phyloP scores from a whole-genome alignment of 2,797 vertebrate species.

The Tadarida brasiliensis region DNA sequence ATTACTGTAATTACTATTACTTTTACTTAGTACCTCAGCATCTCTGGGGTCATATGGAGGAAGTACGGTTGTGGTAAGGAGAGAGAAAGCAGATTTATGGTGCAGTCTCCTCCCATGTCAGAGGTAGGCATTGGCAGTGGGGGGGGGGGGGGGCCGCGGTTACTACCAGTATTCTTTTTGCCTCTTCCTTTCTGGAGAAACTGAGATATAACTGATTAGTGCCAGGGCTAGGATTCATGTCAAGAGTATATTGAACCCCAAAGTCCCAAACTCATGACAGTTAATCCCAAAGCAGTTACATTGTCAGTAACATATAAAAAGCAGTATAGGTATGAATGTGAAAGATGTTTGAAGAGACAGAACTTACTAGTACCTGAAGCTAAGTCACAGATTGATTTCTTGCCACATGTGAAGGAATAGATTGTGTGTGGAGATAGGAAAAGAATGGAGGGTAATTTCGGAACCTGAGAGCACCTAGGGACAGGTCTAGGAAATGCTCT shows the following conservation, averaged over 20 bases:
- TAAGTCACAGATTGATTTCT: not conserved
- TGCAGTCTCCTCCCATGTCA: not conserved
- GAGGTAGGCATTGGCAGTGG: not conserved
- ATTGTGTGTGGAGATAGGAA: not conserved
- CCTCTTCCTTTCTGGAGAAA: conserved; percentile 43
- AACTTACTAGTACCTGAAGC: not conserved
- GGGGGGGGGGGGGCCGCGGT: not conserved
- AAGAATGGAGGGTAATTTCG: not conserved
- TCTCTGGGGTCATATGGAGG: conserved; percentile 36
- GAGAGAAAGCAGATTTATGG: not conserved
- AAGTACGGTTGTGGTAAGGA: not conserved
- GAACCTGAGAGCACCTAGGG: not conserved
- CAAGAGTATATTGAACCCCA: not conserved
- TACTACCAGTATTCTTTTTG: not conserved
- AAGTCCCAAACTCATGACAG: not conserved
- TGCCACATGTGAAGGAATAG: not conserved
- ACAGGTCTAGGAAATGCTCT: not conserved
- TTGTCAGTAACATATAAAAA: conserved; percentile 12
- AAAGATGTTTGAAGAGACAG: not conserved
- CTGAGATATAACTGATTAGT: not conserved
- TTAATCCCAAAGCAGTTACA: not conserved
- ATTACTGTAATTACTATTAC: conserved; percentile 75
- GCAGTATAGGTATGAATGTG: not conserved
- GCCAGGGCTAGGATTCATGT: not conserved
- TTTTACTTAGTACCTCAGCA: conserved; percentile 68